Base-by-base conservation (phyloP, 2,888 invertebrate species). In the Drosophila flavopinicola region DNA sequence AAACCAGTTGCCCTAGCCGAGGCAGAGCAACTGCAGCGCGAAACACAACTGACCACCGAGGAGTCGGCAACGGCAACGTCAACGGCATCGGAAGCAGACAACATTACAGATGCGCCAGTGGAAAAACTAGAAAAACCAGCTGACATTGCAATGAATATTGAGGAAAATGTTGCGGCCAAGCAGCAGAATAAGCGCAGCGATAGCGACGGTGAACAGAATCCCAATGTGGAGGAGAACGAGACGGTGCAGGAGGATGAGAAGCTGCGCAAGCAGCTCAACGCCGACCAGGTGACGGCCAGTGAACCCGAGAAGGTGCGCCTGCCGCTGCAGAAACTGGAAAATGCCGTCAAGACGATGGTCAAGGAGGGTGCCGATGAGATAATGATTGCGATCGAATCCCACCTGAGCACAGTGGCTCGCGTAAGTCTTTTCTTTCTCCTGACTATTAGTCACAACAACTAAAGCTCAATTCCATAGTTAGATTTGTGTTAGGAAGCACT, bases 361-460 rank as follows among this genome's bases (percentile, higher is more conserved):
- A 88, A 88, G 67, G 75, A 75, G 30, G 68, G 75, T 6, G 75
- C 75, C 32, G 90, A 89, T 29, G 93, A 93, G 88, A 93, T 93
- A 0, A 93, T 93, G 93, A 91, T 93, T 30, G 93, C 93, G n/a
- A 92, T 93, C 61, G 93, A 93, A 29, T 85, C 89, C 10, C 90
- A 90, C 42, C 70, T 89, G 3, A 73, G 79, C 30, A 75, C 87
- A 1, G 86, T 84, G 6, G 82, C 87, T 51, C 80, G 88, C 68
- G 90, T 91, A 79, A 72, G 89, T 64, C 20, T 33, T n/a, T n/a
- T n/a, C n/a, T n/a, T n/a, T n/a, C n/a, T n/a, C n/a, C n/a, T n/a
- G n/a, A n/a, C n/a, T n/a, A n/a, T n/a, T n/a, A n/a, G n/a, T n/a
- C n/a, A n/a, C n/a, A n/a, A n/a, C n/a, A n/a, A n/a, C n/a, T n/a